A percentile compares a stretch with the other conserved stretches of the same genome.
These are phyloP conservation scores for Hypothenemus hampei DNA, from an alignment of 1,140 invertebrate genomes.

Conservation along the genomic window DNA sequence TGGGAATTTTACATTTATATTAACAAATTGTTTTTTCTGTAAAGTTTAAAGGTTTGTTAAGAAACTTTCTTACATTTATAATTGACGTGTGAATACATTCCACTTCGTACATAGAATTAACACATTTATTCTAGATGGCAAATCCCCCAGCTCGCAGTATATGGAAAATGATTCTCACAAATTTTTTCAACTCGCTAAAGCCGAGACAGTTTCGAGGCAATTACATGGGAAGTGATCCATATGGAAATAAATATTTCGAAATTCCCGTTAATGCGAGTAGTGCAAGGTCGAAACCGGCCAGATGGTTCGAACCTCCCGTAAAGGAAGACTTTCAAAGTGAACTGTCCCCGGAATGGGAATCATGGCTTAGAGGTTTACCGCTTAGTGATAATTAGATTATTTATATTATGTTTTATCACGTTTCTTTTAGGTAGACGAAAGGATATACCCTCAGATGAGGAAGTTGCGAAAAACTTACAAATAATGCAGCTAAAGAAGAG, in stretches of 20 bases:
- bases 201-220: slow-evolving; percentile 51
- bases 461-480: slow-evolving; percentile 63
- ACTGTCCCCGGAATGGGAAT: slow-evolving; percentile 76
- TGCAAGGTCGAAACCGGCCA: slow-evolving; percentile 54
- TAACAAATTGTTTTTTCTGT: too few species aligned
- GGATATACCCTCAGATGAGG: slow-evolving; percentile 65
- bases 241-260: slow-evolving; percentile 80
- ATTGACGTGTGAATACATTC: too few species aligned
- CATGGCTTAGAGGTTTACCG: slow-evolving; percentile 63
- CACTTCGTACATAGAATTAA: too few species aligned
- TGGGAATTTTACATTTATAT: too few species aligned
- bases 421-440: slow-evolving; percentile 50
- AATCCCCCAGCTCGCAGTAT: slow-evolving; percentile 46
- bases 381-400: background rate
- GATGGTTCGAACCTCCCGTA: slow-evolving; percentile 66
- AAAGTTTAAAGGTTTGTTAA: too few species aligned
- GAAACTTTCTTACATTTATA: too few species aligned
- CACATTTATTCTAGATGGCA: slow-evolving; percentile 30
- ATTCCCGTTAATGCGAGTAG: slow-evolving; percentile 56
- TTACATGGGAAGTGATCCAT: slow-evolving; percentile 57
- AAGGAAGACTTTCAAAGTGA: slow-evolving; percentile 63
- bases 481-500: slow-evolving; percentile 65
- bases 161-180: slow-evolving; percentile 48
- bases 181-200: slow-evolving; percentile 57
- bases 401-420: background rate